These are phyloP conservation scores for Cochlearius cochlearius DNA, from an alignment of 2,113 vertebrate genomes.

Conservation along the genomic window DNA sequence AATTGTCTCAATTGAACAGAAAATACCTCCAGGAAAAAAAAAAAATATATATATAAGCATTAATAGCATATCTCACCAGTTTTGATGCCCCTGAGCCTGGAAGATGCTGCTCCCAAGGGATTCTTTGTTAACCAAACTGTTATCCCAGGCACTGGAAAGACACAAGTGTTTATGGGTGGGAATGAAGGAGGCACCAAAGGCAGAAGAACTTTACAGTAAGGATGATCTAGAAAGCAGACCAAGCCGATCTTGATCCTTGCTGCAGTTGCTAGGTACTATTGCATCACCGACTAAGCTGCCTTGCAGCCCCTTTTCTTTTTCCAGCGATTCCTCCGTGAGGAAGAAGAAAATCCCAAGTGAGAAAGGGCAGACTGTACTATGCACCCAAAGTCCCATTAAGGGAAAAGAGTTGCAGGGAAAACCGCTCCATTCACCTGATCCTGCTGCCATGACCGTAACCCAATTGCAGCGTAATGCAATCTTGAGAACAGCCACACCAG, in stretches of 20 bases:
- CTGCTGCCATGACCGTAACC: background rate
- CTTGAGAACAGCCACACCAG: background rate
- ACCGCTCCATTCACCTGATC: background rate
- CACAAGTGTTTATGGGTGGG: rapidly evolving
- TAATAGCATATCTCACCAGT: background rate
- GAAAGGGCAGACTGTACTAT: background rate
- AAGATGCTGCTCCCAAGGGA: background rate
- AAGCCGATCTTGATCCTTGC: background rate
- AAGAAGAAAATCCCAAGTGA: background rate
- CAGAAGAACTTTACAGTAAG: background rate
- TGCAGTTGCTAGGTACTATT: background rate
- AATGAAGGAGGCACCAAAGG: background rate
- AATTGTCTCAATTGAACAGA: background rate
- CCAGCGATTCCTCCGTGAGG: background rate
- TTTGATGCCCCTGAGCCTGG: background rate
- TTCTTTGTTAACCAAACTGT: background rate
- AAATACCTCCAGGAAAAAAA: background rate
- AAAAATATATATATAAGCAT: background rate
- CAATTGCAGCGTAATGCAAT: background rate
- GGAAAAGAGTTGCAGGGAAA: background rate
- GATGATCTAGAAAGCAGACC: background rate
- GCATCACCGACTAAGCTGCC: background rate
- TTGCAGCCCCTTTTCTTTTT: background rate
- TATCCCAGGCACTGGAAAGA: background rate
- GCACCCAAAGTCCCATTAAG: background rate